Evolutionary conservation across 2,113 vertebrate species (phyloP), one percentile per base, ranked within the genome.

Genomic region (Zosterops borbonicus): DNA sequence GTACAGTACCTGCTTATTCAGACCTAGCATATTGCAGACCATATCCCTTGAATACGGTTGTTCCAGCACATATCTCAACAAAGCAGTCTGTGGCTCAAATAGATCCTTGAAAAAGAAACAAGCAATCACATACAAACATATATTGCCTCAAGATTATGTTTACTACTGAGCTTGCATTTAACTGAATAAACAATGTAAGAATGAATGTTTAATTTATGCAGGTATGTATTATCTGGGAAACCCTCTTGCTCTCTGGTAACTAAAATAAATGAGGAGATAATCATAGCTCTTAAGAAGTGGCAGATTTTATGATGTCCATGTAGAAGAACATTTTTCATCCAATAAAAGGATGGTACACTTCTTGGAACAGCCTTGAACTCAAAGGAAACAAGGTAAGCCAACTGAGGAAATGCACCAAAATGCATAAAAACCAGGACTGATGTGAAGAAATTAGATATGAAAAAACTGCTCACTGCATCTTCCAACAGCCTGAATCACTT

Each of bases 1-100:
- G 96, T 97, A 98, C 96, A 98, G 97, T 99, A 99, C 99, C 99
- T 99, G 99, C 97, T 99, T 99, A 97, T 99, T 99, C 97, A 99
- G 99, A 97, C 99, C 99, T 96, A 99, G 98, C 99, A 99, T 99
- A 98, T 99, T 99, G 99, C 99, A 99, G 98, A 99, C 99, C 99
- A 99, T 99, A 97, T 99, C 99, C 97, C 99, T 98, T 76, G 99
- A 99, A 97, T 99, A 99, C 39, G 99, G 99, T 90, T 99, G 99
- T 84, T 99, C 99, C 97, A 99, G 97, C 88, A 99, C 99, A 62
- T 99, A 99, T 96, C 99, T 98, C 97, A 99, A 98, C 94, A 99
- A 97, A 87, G 98, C 99, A 58, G 99, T 99, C 98, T 99, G 99
- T 9, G 99, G 99, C 96, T 99, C 99, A 98, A 99, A 99, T 88